Base-by-base conservation (phyloP, 2,797 vertebrate species). In the Hyperoplus immaculatus region DNA sequence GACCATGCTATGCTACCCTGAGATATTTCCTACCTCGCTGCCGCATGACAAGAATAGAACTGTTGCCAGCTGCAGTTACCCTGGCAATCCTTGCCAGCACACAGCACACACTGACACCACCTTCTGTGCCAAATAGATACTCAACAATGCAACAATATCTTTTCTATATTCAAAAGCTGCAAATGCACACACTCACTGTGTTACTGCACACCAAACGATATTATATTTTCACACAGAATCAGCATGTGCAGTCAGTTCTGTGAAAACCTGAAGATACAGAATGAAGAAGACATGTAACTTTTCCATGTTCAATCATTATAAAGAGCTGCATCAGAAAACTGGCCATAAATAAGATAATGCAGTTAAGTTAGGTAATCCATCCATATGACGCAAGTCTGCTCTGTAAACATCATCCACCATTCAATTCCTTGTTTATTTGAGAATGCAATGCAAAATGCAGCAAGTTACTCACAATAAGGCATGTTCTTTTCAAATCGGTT, bases 31-130 rank as follows among this genome's bases (percentile, higher is more conserved):
- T 71, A 65, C 82, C 72, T 90, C 85, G 68, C 75, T 87, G 81
- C 73, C 13, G 73, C 68, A 80, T 77, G 86, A 90, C 68, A 75
- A 78, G 83, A 93, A 93, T 90, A 89, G 87, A 87, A 73, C 78
- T 36, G 84, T 84, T 88, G 79, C 82, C 75, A 86, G 53, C 83
- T 87, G 83, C 85, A 72, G 93, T 93, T 91, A 73, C 88, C 83
- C 53, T 85, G 88, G 81, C 67, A 82, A 92, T 92, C 59, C 62
- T 71, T 81, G 77, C 67, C 78, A 82, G 69, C 68, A 58, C 42
- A 75, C 59, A 72, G n/a, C 72, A 78, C 85, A 85, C 74, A 82
- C 56, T 41, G 56, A 63, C 64, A 57, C 14, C 49, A 69, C 61
- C 62, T 15, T 78, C n/a, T 63, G 60, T 54, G 67, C 55, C 74